Percentiles rank a stretch among this genome's conserved stretches.
phyloP scores from a whole-genome alignment of 64 coral and sea anemone genomes.

The Montipora sp. region DNA sequence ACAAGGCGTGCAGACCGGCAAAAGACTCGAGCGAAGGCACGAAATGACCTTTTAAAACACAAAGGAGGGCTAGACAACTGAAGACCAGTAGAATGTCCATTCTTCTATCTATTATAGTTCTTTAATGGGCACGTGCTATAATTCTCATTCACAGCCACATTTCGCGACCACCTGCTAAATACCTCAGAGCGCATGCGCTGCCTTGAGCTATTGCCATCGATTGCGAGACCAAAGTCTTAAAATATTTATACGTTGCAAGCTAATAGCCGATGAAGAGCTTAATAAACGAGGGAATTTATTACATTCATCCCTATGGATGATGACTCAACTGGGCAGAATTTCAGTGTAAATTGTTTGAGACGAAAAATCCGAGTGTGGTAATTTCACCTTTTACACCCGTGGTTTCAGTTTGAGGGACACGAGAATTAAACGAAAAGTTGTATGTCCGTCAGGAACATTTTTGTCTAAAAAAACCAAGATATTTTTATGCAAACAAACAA shows the following conservation, averaged over 20 bases:
- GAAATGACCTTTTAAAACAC: conserved; percentile 13
- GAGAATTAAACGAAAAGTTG: neutral
- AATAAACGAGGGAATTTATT: conserved; percentile 20
- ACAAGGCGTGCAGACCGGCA: neutral
- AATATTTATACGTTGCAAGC: conserved; percentile 13
- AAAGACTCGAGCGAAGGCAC: conserved; percentile 29
- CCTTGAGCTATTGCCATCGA: neutral
- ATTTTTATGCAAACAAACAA: conserved; percentile 27
- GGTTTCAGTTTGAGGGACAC: neutral
- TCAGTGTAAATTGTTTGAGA: neutral
- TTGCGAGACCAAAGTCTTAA: conserved; percentile 1
- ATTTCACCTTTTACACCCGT: neutral
- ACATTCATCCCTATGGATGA: neutral
- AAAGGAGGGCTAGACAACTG: conserved; percentile 26
- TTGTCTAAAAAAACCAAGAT: neutral
- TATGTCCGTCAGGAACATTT: neutral
- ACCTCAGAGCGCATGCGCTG: conserved; percentile 20
- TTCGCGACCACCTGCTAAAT: conserved; percentile 31
- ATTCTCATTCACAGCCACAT: neutral
- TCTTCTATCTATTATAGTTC: neutral
- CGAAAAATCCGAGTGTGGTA: neutral
- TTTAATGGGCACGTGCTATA: conserved; percentile 16
- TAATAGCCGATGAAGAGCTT: conserved; percentile 14
- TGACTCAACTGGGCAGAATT: neutral
- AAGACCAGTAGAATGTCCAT: conserved; percentile 41